These are phyloP conservation scores for Oenanthe melanoleuca DNA, from an alignment of 2,113 vertebrate species.

Conservation along the genomic window DNA sequence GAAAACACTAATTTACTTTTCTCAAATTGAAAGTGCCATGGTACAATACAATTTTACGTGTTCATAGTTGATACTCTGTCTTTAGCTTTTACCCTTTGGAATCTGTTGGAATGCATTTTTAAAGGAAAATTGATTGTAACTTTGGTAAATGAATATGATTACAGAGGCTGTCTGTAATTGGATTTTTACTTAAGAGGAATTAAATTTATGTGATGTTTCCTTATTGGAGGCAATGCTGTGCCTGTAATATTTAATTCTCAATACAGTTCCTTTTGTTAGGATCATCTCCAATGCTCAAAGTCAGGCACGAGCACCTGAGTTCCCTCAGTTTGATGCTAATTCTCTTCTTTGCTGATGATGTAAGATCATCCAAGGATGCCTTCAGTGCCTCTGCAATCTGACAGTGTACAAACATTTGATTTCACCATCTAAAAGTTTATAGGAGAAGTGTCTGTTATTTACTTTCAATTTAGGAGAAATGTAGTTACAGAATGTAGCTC, in stretches of 20 bases:
- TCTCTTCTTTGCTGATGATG: neutral
- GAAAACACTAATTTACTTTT: slow-evolving; percentile 9
- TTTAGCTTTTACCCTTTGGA: slow-evolving; percentile 13
- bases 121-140: slow-evolving; percentile 42
- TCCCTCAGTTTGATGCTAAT: neutral
- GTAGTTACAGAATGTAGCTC: slow-evolving; percentile 33
- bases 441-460: slow-evolving; percentile 28
- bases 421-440: slow-evolving; percentile 42
- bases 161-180: slow-evolving; percentile 30
- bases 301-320: neutral
- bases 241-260: neutral
- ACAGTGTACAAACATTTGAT: slow-evolving; percentile 6
- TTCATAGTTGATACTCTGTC: neutral
- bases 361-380: neutral
- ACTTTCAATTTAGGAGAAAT: slow-evolving; percentile 22
- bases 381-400: neutral
- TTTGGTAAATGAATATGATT: slow-evolving; percentile 18
- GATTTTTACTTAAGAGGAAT: slow-evolving; percentile 18
- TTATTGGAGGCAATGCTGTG: neutral
- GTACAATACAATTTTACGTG: neutral
- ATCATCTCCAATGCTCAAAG: neutral
- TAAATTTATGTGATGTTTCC: slow-evolving; percentile 13
- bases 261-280: neutral
- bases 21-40: neutral
- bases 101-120: slow-evolving; percentile 3